Percentiles rank a stretch among this genome's conserved stretches.
These are phyloP conservation scores for Hippocampus comes DNA, from an alignment of 2,113 vertebrate species.

Conservation along the genomic window DNA sequence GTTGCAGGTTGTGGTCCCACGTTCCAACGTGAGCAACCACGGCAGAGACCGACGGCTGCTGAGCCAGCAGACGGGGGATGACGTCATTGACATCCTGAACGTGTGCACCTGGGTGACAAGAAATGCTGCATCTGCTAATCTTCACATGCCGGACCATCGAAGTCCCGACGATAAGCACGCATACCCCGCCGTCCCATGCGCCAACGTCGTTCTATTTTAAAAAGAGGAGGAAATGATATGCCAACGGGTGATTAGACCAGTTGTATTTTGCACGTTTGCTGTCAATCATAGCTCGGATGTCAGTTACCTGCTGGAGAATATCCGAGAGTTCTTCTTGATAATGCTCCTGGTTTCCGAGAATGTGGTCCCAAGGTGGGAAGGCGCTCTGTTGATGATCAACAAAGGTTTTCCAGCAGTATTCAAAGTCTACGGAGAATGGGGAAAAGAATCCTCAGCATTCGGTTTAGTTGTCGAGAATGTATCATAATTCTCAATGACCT, in stretches of 20 bases:
- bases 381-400: background rate
- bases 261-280: background rate
- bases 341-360: background rate
- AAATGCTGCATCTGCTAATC: background rate
- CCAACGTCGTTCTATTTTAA: background rate
- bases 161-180: background rate
- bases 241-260: background rate
- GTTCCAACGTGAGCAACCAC: background rate
- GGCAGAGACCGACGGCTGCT: background rate
- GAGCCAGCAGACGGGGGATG: background rate
- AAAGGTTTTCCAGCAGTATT: background rate
- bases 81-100: background rate
- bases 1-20: background rate
- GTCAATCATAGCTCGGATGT: background rate
- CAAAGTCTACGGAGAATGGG: background rate
- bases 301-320: background rate
- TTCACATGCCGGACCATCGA: background rate
- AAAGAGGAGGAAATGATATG: background rate
- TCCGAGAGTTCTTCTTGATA: background rate
- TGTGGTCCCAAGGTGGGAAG: background rate
- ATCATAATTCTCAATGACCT: background rate
- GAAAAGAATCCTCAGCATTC: background rate
- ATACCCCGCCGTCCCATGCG: no score
- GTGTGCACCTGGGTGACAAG: background rate
- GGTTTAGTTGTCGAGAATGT: background rate